Evolutionary conservation across 92 coral and sea anemone genomes (phyloP).

Genomic region (Micromussa lordhowensis): DNA sequence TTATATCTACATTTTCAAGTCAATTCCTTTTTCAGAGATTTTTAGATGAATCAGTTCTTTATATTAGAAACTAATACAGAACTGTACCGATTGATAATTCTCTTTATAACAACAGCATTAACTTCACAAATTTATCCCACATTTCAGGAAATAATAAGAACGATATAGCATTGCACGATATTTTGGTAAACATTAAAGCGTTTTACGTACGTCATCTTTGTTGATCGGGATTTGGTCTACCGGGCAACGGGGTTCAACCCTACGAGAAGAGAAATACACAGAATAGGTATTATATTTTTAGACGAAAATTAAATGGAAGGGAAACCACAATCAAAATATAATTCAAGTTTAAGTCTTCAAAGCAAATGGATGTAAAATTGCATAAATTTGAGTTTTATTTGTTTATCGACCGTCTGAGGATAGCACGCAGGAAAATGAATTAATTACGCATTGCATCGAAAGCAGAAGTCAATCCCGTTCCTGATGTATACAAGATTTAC

Average conservation of each 20-base stretch:
- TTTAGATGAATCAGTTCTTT: neutral
- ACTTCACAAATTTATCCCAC: neutral
- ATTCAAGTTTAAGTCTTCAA: neutral
- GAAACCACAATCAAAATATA: neutral
- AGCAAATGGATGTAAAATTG: neutral
- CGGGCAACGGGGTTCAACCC: slow-evolving; percentile 52
- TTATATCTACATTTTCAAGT: neutral
- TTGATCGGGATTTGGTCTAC: slow-evolving; percentile 41
- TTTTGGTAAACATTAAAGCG: slow-evolving; percentile 1
- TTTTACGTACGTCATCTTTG: slow-evolving; percentile 37
- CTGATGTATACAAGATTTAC: neutral
- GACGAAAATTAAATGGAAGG: neutral
- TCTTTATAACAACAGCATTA: neutral
- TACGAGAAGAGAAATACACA: neutral
- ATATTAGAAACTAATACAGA: neutral
- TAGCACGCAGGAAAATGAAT: neutral
- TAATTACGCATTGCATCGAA: neutral
- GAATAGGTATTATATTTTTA: neutral
- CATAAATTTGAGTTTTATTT: slow-evolving; percentile 16
- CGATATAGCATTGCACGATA: neutral
- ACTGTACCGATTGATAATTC: neutral
- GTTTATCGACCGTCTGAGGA: slow-evolving; percentile 10
- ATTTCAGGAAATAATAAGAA: neutral
- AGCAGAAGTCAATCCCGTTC: neutral
- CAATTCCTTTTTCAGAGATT: neutral